Evolutionary conservation across 2,888 invertebrate genomes (phyloP).

Genomic region (Petrolisthes manimaculis): DNA sequence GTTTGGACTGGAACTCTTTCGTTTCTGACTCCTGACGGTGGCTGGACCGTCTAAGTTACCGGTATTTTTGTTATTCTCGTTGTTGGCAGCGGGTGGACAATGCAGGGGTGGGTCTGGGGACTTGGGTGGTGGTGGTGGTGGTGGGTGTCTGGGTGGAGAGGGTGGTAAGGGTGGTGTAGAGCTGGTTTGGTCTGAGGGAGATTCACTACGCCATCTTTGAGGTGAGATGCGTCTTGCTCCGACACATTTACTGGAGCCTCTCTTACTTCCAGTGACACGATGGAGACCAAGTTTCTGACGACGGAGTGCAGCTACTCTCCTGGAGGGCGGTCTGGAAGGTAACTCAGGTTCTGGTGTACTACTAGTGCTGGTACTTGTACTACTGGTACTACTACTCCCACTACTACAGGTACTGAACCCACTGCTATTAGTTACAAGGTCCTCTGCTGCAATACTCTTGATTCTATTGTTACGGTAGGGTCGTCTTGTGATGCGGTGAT

Average conservation of each 20-base stretch:
- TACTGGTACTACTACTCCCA: not conserved
- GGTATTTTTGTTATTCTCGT: constrained; percentile 29
- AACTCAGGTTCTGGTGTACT: constrained; percentile 57
- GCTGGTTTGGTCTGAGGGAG: constrained; percentile 14
- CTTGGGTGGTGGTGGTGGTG: not conserved
- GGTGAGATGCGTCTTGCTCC: constrained; percentile 15
- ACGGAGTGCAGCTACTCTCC: constrained; percentile 43
- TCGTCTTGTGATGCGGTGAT: constrained; percentile 37
- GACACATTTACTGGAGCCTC: constrained; percentile 12
- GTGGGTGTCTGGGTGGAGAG: not conserved
- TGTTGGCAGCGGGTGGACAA: constrained; percentile 15
- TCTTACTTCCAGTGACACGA: constrained; percentile 28
- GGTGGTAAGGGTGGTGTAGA: constrained; percentile 17
- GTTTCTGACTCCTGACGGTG: constrained; percentile 30
- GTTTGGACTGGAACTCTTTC: constrained; percentile 37
- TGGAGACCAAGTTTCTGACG: constrained; percentile 27
- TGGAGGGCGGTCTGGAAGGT: constrained; percentile 43
- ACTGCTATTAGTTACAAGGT: constrained; percentile 37
- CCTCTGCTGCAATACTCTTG: constrained; percentile 23
- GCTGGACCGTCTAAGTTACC: constrained; percentile 11
- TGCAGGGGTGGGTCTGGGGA: constrained; percentile 2
- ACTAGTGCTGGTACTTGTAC: constrained; percentile 37
- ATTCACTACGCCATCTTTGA: constrained; percentile 47
- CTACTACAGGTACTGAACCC: constrained; percentile 22
- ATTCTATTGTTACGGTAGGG: constrained; percentile 33